Evolutionary conservation across 2,888 invertebrate genomes (phyloP), one percentile per base, ranked within the genome.

Genomic region (Hydriomena furcata): DNA sequence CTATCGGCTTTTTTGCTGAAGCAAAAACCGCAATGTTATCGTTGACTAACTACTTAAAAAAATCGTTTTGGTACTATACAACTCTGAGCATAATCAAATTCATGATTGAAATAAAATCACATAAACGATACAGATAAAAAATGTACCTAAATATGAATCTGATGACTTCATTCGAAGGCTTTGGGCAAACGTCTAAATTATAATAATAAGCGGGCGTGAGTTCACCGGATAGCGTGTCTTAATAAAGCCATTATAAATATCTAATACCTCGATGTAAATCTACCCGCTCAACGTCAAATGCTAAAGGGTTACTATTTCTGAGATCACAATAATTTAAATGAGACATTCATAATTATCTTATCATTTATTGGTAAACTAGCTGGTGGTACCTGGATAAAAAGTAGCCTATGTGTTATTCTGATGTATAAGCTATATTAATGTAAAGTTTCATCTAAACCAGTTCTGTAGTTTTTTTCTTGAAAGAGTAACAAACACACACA

Each of bases 161-260:
- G 85, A 89, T 88, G 89, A 87, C 89, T 90, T 89, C 85, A 90
- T 90, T 85, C 77, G 65, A 65, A 75, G 50, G 84, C 87, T 89
- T 85, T 84, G 76, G 88, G 87, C 86, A 87, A 76, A 82, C 85
- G 84, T 86, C 87, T 89, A 87, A 84, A 89, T 90, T 89, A 90
- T 84, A 83, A 87, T 89, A 90, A 90, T 89, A 90, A 89, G 82
- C 84, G 88, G 85, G 86, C 82, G 86, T 84, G 85, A 84, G 81
- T 77, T 79, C 77, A 72, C 67, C 66, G 79, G 76, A 82, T 81
- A 75, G 81, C 77, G 77, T 71, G 82, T 79, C 84, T 88, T 88
- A 86, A 90, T 90, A 88, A 87, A 90, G 90, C 82, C 84, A 90
- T 90, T 89, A 89, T 83, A 88, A 82, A 88, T 87, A 86, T 87